Conservation (phyloP, 2,888 invertebrate genomes). For the Luperina testacea region DNA sequence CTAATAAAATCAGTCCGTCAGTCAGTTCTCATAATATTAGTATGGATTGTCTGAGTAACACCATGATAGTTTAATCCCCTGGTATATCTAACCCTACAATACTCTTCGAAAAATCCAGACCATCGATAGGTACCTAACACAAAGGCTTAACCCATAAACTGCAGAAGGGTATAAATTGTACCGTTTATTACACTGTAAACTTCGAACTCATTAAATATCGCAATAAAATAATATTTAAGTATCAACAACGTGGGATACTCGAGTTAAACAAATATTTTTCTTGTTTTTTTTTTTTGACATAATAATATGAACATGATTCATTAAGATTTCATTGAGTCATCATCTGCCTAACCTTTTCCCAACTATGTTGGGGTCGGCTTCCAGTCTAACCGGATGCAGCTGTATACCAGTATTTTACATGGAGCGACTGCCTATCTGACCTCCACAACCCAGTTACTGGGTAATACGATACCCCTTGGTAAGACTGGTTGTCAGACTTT, state of each 20-base stretch:
- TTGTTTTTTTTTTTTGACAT: slow-evolving; percentile 4
- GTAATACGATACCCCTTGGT: too few relatives aligned
- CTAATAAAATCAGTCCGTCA: too few relatives aligned
- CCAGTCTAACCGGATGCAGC: too few relatives aligned
- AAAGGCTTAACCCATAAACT: slow-evolving; percentile 76
- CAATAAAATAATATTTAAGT: slow-evolving; percentile 80
- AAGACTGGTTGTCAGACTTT: too few relatives aligned
- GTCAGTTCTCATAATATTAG: too few relatives aligned
- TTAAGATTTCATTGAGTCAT: slow-evolving; percentile 19
- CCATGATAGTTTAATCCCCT: not conserved
- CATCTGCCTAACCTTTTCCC: too few relatives aligned
- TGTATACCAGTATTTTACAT: too few relatives aligned
- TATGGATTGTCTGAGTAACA: not conserved
- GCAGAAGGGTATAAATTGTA: slow-evolving; percentile 65
- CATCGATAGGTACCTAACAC: slow-evolving; percentile 58
- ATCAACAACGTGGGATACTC: slow-evolving; percentile 69
- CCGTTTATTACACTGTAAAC: slow-evolving; percentile 67
- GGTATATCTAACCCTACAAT: slow-evolving; percentile 56
- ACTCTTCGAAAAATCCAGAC: slow-evolving; percentile 50
- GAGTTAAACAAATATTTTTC: slow-evolving; percentile 61
- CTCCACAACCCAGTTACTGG: too few relatives aligned
- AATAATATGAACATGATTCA: slow-evolving; percentile 14
- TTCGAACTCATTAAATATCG: slow-evolving; percentile 82
- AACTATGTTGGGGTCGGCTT: too few relatives aligned
- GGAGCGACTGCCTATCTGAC: too few relatives aligned